Evolutionary conservation across 2,888 invertebrate species (phyloP).

Genomic region (Eurois occulta): DNA sequence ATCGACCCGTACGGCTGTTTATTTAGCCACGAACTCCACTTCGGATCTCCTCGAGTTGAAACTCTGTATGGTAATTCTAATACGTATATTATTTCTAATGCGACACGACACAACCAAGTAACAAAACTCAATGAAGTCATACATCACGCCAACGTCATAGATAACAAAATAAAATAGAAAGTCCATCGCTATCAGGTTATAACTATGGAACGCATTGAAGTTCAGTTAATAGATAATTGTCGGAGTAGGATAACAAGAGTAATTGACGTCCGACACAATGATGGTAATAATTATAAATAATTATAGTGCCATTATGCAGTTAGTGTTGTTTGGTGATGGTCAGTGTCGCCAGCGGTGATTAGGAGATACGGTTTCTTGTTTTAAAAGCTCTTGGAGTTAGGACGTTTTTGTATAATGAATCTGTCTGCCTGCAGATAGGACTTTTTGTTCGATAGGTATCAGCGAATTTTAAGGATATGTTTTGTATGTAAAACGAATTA

Average conservation of each 20-base stretch:
- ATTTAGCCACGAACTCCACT: too few species aligned
- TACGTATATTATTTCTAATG: background rate
- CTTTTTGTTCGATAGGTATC: background rate
- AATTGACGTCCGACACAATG: conserved; percentile 68
- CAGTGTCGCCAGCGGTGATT: conserved; percentile 42
- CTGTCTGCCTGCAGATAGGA: background rate
- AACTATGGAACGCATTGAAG: conserved; percentile 43
- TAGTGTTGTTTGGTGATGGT: conserved; percentile 53
- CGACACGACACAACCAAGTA: background rate
- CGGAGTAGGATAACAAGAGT: conserved; percentile 52
- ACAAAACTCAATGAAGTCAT: conserved; percentile 49
- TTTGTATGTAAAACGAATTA: background rate
- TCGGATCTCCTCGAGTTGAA: background rate
- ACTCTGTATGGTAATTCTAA: conserved; percentile 6
- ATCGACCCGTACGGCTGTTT: background rate
- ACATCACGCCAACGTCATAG: conserved; percentile 37
- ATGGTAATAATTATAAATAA: conserved; percentile 68
- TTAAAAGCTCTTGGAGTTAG: background rate
- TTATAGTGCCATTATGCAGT: conserved; percentile 65
- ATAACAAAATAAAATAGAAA: conserved; percentile 60
- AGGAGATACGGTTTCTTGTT: conserved; percentile 8
- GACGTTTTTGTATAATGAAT: background rate
- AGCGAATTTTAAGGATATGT: too few species aligned
- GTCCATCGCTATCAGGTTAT: conserved; percentile 26
- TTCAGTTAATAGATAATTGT: conserved; percentile 57